Evolutionary conservation across 2,797 vertebrate species (phyloP).

Genomic region (Paedocypris micromegethes): DNA sequence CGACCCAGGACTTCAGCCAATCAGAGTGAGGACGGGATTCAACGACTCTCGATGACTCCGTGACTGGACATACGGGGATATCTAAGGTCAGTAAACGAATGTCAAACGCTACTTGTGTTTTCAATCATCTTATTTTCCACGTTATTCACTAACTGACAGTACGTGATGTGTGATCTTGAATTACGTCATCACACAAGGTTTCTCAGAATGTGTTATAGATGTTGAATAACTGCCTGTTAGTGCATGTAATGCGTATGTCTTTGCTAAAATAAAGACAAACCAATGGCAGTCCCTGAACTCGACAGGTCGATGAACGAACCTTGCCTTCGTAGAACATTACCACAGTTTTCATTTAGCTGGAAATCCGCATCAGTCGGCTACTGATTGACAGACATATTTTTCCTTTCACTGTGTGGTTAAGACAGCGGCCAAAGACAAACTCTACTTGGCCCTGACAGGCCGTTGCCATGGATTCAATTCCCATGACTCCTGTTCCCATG

Average conservation of each 20-base stretch:
- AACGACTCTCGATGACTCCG: constrained; percentile 9
- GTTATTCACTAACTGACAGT: background rate
- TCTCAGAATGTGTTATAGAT: no score
- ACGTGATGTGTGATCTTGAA: background rate
- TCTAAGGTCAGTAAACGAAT: constrained; percentile 17
- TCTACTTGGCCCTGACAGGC: constrained; percentile 39
- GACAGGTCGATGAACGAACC: constrained; percentile 22
- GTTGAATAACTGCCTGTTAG: no score
- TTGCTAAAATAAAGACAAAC: background rate
- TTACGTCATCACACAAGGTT: background rate
- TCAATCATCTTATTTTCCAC: constrained; percentile 2
- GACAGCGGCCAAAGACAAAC: constrained; percentile 38
- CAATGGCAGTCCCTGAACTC: constrained; percentile 11
- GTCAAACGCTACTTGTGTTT: constrained; percentile 6
- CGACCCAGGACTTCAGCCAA: constrained; percentile 56
- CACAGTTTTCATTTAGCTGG: constrained; percentile 23
- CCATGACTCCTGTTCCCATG: constrained; percentile 42
- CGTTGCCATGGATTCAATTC: constrained; percentile 45
- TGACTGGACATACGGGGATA: background rate
- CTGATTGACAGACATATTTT: constrained; percentile 41
- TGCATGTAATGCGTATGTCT: no score
- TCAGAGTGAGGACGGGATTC: constrained; percentile 49
- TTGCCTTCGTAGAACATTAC: constrained; percentile 34
- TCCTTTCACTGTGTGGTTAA: constrained; percentile 25
- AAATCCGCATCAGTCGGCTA: constrained; percentile 39